Base-by-base conservation (phyloP, 2,113 vertebrate species). In the Holacanthus passer region DNA sequence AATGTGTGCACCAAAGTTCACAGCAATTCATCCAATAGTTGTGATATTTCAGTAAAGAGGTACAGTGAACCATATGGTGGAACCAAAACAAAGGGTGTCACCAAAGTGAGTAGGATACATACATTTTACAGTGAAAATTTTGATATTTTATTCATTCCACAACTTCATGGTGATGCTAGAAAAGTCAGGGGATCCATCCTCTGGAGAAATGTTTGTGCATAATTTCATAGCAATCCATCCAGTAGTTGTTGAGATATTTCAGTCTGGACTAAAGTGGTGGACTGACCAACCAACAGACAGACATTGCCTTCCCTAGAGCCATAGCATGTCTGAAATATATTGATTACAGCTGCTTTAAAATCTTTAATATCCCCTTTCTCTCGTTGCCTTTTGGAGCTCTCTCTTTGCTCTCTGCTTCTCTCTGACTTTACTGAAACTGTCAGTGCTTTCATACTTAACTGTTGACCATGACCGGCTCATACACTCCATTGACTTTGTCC, bases 401-500 rank as follows among this genome's bases (percentile, higher is more conserved):
- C 37, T 31, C 16, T 73, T 29, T 64, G 24, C 53, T 77, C 20
- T 55, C 5, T 17, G 17, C 1, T 16, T 78, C 17, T 72, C 45
- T 45, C 17, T 81, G 70, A 82, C 69, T 63, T 88, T 82, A 59
- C 14, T 79, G 67, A 87, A 89, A 93, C 87, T 84, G 79, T 91
- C 90, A 91, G 37, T 84, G 56, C 84, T 73, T 84, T 73, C 73
- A 82, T 71, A 59, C 77, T 75, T 50, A 50, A 72, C 73, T 67
- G 72, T 86, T 86, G 86, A 68, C 84, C 75, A 55, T 88, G 75
- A 89, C 73, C 3, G 62, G 47, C 62, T 90, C 87, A 73, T 60
- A 81, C 83, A 84, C 73, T 73, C 84, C 89, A 91, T 85, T 92
- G 79, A 81, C 78, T 84, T 79, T 79, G 88, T 91, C 89, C 58